These are phyloP conservation scores for Peromyscus maniculatus DNA, from an alignment of 2,113 vertebrate species.

Conservation along the genomic window DNA sequence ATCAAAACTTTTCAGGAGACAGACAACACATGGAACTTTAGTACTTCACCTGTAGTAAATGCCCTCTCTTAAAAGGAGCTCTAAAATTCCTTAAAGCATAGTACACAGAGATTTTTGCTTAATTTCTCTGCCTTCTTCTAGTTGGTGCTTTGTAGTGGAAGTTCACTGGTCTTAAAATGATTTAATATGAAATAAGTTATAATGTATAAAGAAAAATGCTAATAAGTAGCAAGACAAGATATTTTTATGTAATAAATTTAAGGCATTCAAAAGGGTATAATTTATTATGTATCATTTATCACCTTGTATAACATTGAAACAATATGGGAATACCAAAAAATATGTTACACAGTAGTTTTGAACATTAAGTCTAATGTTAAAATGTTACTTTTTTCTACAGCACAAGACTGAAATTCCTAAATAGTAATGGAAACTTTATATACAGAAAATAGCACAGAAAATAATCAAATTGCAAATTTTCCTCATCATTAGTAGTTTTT, in stretches of 20 bases:
- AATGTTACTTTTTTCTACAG: slow-evolving; percentile 30
- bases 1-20: background rate
- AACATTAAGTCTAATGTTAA: slow-evolving; percentile 41
- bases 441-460: slow-evolving; percentile 9
- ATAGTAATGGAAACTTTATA: background rate
- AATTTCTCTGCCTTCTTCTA: slow-evolving; percentile 26
- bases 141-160: slow-evolving; percentile 11
- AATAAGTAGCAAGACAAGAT: slow-evolving; percentile 34
- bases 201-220: slow-evolving; percentile 13
- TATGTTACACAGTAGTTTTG: background rate
- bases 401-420: slow-evolving; percentile 31
- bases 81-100: background rate
- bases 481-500: background rate
- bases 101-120: background rate
- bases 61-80: background rate
- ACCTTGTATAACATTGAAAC: slow-evolving; percentile 16
- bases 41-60: background rate
- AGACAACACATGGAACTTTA: background rate
- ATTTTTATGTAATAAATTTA: slow-evolving; percentile 36
- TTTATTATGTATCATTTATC: background rate
- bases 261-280: background rate
- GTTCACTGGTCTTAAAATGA: slow-evolving; percentile 35
- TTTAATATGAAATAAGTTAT: slow-evolving; percentile 50
- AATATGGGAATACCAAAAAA: slow-evolving; percentile 5
- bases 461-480: slow-evolving; percentile 35